Percentiles rank a stretch among this genome's conserved stretches.
phyloP scores from a whole-genome alignment of 1,140 invertebrate genomes.

The Triops longicaudatus region DNA sequence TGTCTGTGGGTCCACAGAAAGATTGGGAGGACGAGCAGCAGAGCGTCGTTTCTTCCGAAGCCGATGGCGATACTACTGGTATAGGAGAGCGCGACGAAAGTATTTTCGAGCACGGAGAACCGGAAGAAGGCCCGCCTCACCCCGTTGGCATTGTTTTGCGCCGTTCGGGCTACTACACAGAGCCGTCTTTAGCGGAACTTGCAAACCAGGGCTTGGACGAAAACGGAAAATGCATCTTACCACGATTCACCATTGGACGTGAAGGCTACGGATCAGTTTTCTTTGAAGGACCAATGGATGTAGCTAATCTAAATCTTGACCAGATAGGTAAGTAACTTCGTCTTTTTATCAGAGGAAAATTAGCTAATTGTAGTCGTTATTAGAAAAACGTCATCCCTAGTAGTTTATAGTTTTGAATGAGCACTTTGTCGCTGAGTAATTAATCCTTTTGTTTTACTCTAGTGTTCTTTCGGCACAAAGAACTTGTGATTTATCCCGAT shows the following conservation, averaged over 20 bases:
- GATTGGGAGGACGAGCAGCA: neutral
- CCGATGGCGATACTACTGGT: conserved; percentile 26
- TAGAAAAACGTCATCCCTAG: too few relatives aligned
- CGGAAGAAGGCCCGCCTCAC: conserved; percentile 36
- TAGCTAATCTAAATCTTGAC: conserved; percentile 82
- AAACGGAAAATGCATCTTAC: conserved; percentile 69
- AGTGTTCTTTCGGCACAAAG: conserved; percentile 54
- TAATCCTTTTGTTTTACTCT: conserved; percentile 31
- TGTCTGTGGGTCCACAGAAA: conserved; percentile 6
- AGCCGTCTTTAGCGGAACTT: conserved; percentile 69
- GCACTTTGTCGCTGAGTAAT: too few relatives aligned
- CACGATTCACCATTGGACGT: conserved; percentile 83
- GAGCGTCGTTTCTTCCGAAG: conserved; percentile 18
- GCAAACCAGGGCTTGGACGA: conserved; percentile 48
- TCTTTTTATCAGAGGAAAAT: too few relatives aligned
- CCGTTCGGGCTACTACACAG: conserved; percentile 69
- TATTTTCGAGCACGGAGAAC: conserved; percentile 26
- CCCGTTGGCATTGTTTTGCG: conserved; percentile 42
- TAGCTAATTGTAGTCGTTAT: too few relatives aligned
- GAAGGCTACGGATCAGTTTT: conserved; percentile 86
- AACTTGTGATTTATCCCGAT: conserved; percentile 55
- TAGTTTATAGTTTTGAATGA: too few relatives aligned
- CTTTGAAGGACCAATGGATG: conserved; percentile 76
- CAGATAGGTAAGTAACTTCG: conserved; percentile 57
- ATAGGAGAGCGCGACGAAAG: conserved; percentile 26